Evolutionary conservation across 2,888 invertebrate genomes (phyloP).

Genomic region (Diadegma fenestrale): DNA sequence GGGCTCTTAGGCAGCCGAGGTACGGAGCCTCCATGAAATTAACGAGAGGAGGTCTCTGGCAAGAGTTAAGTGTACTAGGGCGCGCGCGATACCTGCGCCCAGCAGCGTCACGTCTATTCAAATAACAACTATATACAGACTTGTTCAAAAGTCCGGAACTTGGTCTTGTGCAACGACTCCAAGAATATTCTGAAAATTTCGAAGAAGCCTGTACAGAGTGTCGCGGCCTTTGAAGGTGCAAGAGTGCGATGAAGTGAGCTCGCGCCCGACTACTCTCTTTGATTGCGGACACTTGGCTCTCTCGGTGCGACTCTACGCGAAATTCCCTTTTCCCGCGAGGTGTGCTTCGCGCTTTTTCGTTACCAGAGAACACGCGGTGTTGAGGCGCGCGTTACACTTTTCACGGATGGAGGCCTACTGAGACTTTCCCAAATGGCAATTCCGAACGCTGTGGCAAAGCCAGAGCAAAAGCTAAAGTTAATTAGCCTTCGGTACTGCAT

Average conservation of each 20-base stretch:
- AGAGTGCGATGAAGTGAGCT: conserved; percentile 63
- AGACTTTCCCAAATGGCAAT: conserved; percentile 2
- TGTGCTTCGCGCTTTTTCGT: conserved; percentile 17
- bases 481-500: conserved; percentile 56
- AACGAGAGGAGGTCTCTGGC: conserved; percentile 45
- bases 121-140: conserved; percentile 29
- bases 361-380: background rate
- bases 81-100: conserved; percentile 8
- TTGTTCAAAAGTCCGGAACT: background rate
- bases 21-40: conserved; percentile 50
- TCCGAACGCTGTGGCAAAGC: background rate
- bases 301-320: conserved; percentile 58
- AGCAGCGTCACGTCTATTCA: conserved; percentile 14
- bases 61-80: conserved; percentile 47
- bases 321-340: conserved; percentile 59
- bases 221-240: conserved; percentile 53
- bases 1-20: conserved; percentile 10
- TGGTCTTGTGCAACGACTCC: background rate
- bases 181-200: background rate
- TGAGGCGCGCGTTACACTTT: conserved; percentile 47
- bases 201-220: conserved; percentile 8
- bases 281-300: conserved; percentile 65
- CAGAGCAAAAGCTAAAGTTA: conserved; percentile 40
- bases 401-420: background rate
- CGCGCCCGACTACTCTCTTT: conserved; percentile 63